Base-by-base conservation (phyloP, 2,797 vertebrate species). In the Anguilla megastoma region DNA sequence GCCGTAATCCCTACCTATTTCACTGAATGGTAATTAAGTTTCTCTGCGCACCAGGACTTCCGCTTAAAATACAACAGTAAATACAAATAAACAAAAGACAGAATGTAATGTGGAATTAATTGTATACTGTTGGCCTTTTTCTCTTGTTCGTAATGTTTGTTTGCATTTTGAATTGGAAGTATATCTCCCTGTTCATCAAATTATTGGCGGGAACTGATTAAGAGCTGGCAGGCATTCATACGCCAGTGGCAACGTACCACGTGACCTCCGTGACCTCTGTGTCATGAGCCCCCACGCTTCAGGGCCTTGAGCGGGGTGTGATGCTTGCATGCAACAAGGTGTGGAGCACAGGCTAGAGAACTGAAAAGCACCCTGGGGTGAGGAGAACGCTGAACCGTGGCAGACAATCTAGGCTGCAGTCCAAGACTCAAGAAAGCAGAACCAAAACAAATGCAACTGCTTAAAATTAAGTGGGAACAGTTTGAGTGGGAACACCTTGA, bases 401-500 rank as follows among this genome's bases (percentile, higher is more conserved):
- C 71, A 60, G n/a, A 79, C 66, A 85, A 79, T 85, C 33, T 33
- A 79, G 66, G 66, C 52, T 69, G 58, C 50, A n/a, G 30, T 52
- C 80, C 58, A 84, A 63, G 30, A 85, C 63, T 41, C 83, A 56
- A 74, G 66, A 18, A 84, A 74, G 87, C 82, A 36, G 63, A 88
- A 56, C 56, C 63, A 84, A 27, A 30, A 48, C 56, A 83, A 85
- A 79, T 52, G 41, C 16, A 58, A 27, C 50, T 79, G 50, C 66
- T 76, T 84, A 66, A 79, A 21, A 66, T 66, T 24, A 66, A 54
- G 50, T 87, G 45, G 56, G 63, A 79, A 63, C 56, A 63, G 16
- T n/a, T 56, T 69, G 79, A 87, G 80, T 33, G 41, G 63, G 56
- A 85, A 50, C 63, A 56, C 58, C 63, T 87, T 84, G 60, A 85